A percentile compares a stretch with the other conserved stretches of the same genome.
Evolutionary conservation across 2,113 vertebrate genomes (phyloP).

Genomic region (Collichthys lucidus): DNA sequence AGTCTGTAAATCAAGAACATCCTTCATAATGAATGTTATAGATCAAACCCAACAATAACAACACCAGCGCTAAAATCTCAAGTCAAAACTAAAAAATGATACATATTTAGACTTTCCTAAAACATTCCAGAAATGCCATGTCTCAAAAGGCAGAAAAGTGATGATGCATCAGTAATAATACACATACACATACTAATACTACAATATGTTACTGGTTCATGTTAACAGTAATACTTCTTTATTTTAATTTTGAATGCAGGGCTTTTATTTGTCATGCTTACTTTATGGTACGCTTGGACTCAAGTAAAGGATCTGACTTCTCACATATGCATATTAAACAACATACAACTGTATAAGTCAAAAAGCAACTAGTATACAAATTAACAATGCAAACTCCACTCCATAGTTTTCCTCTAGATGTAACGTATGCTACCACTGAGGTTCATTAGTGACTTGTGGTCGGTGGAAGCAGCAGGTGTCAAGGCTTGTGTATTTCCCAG

Average conservation of each 20-base stretch:
- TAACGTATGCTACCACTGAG: neutral
- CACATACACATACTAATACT: too few relatives aligned
- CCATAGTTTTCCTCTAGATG: neutral
- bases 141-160: too few relatives aligned
- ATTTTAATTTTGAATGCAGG: too few relatives aligned
- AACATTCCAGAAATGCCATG: too few relatives aligned
- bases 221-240: neutral
- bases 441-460: neutral
- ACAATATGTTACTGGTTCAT: neutral
- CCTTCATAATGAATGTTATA: too few relatives aligned
- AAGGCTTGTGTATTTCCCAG: constrained; percentile 81
- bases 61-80: too few relatives aligned
- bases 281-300: neutral
- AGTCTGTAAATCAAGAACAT: too few relatives aligned
- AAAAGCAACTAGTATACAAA: neutral
- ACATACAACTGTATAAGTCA: neutral
- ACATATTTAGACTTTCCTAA: too few relatives aligned
- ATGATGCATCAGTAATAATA: too few relatives aligned
- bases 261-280: neutral
- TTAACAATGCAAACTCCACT: neutral
- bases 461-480: constrained; percentile 69
- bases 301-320: neutral
- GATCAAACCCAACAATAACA: too few relatives aligned
- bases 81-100: too few relatives aligned
- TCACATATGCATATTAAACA: neutral